These are phyloP conservation scores for Bos taurus DNA, from an alignment of 2,113 vertebrate species.

Conservation along the genomic window DNA sequence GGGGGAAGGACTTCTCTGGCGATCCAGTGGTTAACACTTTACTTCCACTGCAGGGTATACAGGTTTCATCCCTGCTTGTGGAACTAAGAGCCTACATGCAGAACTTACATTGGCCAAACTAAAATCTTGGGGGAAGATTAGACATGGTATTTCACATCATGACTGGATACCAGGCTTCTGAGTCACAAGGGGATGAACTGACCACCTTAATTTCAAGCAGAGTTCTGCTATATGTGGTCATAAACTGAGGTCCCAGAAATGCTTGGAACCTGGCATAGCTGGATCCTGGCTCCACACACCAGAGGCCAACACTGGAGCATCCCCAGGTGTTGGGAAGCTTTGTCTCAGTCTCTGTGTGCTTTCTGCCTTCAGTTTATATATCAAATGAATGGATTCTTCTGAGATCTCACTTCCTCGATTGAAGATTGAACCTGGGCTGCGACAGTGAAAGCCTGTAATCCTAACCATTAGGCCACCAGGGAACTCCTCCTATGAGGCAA, in stretches of 20 bases:
- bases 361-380: neutral
- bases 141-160: neutral
- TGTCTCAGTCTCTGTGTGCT: neutral
- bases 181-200: neutral
- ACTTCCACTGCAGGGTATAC: neutral
- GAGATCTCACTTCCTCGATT: neutral
- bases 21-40: neutral
- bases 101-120: neutral
- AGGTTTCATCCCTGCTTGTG: accelerated
- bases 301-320: neutral
- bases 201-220: neutral
- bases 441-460: neutral
- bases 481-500: neutral
- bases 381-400: neutral
- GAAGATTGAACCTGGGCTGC: neutral
- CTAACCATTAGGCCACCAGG: neutral
- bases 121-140: neutral
- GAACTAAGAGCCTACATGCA: neutral
- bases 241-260: neutral
- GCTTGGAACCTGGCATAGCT: neutral
- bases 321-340: neutral
- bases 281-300: neutral
- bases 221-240: neutral
- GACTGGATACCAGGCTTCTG: neutral
- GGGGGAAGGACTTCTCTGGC: neutral